A percentile compares a stretch with the other conserved stretches of the same genome.
phyloP scores from a whole-genome alignment of 2,888 invertebrate species.

The Unio delphinus region DNA sequence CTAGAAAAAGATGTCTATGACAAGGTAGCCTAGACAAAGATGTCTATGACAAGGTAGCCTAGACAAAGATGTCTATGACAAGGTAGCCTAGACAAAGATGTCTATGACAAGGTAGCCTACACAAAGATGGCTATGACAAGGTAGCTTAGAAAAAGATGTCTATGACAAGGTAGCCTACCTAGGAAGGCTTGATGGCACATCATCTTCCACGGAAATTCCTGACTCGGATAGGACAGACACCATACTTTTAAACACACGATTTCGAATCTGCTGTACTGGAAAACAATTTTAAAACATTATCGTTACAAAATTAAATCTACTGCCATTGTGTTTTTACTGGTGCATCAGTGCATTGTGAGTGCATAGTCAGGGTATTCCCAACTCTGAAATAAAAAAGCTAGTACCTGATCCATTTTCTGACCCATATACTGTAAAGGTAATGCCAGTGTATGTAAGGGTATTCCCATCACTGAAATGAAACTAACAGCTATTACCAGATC shows the following conservation, averaged over 20 bases:
- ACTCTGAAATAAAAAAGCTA: no score
- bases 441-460: no score
- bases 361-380: no score
- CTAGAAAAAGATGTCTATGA: not conserved
- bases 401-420: no score
- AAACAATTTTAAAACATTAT: not conserved
- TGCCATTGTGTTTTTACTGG: no score
- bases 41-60: not conserved
- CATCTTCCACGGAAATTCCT: conserved; percentile 45
- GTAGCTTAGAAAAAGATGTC: not conserved
- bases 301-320: no score
- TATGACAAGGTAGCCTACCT: not conserved
- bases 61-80: not conserved
- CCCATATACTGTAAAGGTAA: no score
- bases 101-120: not conserved
- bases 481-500: no score
- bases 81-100: not conserved
- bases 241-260: conserved; percentile 57
- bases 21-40: not conserved
- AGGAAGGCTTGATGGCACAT: conserved; percentile 7
- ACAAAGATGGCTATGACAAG: not conserved
- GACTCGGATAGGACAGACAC: conserved; percentile 58
- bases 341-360: no score
- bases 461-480: no score
- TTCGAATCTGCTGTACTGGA: conserved; percentile 57